These are phyloP conservation scores for Diaperis boleti DNA, from an alignment of 2,888 invertebrate genomes.

Conservation along the genomic window DNA sequence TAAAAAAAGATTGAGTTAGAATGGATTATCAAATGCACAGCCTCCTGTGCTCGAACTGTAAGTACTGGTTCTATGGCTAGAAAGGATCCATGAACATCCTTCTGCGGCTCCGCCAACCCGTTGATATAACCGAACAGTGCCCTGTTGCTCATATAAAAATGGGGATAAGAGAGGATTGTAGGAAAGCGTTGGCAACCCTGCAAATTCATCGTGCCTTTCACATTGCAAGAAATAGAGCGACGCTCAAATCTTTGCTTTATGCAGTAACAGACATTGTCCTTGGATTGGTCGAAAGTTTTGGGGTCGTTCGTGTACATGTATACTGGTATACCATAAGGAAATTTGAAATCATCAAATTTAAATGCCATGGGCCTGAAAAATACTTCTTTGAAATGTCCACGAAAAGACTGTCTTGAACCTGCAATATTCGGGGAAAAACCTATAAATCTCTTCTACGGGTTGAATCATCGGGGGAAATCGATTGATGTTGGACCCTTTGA, in stretches of 20 bases:
- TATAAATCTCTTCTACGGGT: background rate
- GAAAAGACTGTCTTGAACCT: background rate
- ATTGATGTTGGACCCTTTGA: background rate
- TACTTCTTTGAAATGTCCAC: too few relatives aligned
- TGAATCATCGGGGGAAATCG: background rate
- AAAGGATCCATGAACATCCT: conserved; percentile 68
- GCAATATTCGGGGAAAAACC: conserved; percentile 7
- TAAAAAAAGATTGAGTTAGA: background rate
- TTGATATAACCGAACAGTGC: conserved; percentile 68
- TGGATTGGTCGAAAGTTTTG: conserved; percentile 65
- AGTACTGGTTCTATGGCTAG: conserved; percentile 34
- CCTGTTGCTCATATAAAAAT: conserved; percentile 73
- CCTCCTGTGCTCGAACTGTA: background rate
- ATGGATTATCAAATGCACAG: too few relatives aligned
- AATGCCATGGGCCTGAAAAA: conserved; percentile 66
- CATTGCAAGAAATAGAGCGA: conserved; percentile 61
- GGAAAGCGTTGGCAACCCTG: conserved; percentile 72
- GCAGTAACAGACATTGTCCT: conserved; percentile 70
- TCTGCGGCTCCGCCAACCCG: conserved; percentile 69
- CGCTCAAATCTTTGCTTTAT: background rate
- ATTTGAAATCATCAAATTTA: conserved; percentile 64
- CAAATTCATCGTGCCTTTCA: conserved; percentile 70
- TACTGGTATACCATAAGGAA: conserved; percentile 66
- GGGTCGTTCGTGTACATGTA: conserved; percentile 67
- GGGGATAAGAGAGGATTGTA: conserved; percentile 74